phyloP scores from a whole-genome alignment of 2,888 invertebrate species.

The Scotopteryx bipunctaria region DNA sequence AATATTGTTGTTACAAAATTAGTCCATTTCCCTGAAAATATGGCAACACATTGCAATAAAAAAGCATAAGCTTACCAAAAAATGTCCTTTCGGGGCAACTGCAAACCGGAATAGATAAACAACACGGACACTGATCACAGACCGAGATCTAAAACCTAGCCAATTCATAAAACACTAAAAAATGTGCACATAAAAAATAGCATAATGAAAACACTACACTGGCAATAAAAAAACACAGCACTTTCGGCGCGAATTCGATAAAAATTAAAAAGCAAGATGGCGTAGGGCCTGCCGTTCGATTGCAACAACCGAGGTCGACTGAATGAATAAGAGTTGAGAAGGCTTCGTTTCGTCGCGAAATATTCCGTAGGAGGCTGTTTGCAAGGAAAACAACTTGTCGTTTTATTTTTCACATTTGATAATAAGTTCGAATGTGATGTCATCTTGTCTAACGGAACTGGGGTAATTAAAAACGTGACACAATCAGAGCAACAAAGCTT shows the following conservation, averaged over 20 bases:
- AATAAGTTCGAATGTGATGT: constrained; percentile 31
- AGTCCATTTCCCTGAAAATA: neutral
- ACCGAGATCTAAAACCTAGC: constrained; percentile 37
- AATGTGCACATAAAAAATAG: constrained; percentile 3
- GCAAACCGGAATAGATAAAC: constrained; percentile 51
- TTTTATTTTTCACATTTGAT: constrained; percentile 48
- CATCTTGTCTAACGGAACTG: constrained; percentile 12
- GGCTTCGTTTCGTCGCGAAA: constrained; percentile 61
- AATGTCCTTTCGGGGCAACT: constrained; percentile 40
- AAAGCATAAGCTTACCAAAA: constrained; percentile 36
- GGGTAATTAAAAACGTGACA: neutral
- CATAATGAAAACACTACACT: constrained; percentile 12
- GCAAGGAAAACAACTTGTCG: constrained; percentile 73
- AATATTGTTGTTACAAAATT: neutral
- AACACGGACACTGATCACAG: constrained; percentile 57
- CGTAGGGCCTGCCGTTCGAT: constrained; percentile 59
- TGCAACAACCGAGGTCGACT: constrained; percentile 75
- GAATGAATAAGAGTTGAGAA: constrained; percentile 67
- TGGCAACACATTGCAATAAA: constrained; percentile 18
- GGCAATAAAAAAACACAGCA: constrained; percentile 39
- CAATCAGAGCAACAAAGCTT: no score
- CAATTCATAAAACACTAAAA: constrained; percentile 8
- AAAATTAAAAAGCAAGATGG: constrained; percentile 52
- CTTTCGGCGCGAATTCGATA: constrained; percentile 65
- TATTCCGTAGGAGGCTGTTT: constrained; percentile 60